Base-by-base conservation (phyloP, 2,113 vertebrate species). In the Excalfactoria chinensis region DNA sequence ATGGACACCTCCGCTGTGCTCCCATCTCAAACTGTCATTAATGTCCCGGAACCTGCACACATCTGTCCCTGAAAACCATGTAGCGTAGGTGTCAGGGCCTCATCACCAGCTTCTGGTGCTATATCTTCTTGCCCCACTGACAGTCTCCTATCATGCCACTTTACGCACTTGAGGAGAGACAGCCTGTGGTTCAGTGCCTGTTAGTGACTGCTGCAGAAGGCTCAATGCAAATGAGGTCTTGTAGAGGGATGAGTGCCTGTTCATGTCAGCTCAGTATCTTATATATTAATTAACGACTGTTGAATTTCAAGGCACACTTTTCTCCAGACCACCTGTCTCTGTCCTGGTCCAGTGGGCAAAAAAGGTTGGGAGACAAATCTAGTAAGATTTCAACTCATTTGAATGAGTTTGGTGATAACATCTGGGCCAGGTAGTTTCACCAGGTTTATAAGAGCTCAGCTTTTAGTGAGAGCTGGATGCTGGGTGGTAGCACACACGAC, bases 391-490 rank as follows among this genome's bases (percentile, higher is more conserved):
- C 28, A 56, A 35, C 40, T 4, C 3, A 0, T n/a, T 7, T 28
- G 30, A 3, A 16, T 26, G 16, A 16, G 44, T 13, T 64, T 19
- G 2, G 3, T 32, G 4, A 7, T 14, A 43, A 34, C 1, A 22
- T 0, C 1, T 25, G 40, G 34, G 37, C 32, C 53, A 21, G 28
- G 68, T 26, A 32, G 28, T 13, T 59, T 15, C 10, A 21, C n/a
- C 20, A 30, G 48, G 7, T 46, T 41, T 32, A 3, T 30, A 26
- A 44, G 16, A 26, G 16, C 7, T 4, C 10, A 3, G 9, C 56
- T 23, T 12, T 1, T 13, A 30, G 23, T 0, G 6, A 58, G 46
- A 11, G 44, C 10, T 18, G 2, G 0, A 1, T 32, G 37, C 69
- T 15, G 73, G 3, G 12, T 28, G 1, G 34, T 13, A 23, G 20